These are phyloP conservation scores for Drosophila imparisetae DNA, from an alignment of 2,888 invertebrate species.

Conservation along the genomic window DNA sequence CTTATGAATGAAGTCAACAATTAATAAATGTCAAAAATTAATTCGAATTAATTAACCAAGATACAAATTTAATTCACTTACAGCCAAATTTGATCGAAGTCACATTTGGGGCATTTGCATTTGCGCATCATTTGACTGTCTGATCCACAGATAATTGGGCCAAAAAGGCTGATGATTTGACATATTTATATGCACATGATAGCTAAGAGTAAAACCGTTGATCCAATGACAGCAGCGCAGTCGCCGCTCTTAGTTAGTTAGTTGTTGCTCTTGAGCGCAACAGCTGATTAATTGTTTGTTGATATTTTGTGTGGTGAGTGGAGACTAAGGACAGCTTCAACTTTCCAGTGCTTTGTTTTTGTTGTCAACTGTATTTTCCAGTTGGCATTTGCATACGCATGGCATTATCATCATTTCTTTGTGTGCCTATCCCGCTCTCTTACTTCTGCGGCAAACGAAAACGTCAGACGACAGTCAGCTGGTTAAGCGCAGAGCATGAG, in stretches of 20 bases:
- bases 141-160: conserved; percentile 1
- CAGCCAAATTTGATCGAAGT: conserved; percentile 6
- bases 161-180: conserved; percentile 24
- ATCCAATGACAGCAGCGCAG: conserved; percentile 24
- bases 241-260: conserved; percentile 39
- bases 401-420: conserved; percentile 9
- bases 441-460: conserved; percentile 31
- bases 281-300: conserved; percentile 50
- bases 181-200: conserved; percentile 17
- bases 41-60: conserved; percentile 33
- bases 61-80: neutral
- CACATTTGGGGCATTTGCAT: neutral
- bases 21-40: conserved; percentile 47
- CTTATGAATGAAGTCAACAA: conserved; percentile 54
- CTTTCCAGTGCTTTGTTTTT: conserved; percentile 22
- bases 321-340: neutral
- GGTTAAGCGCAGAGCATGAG: conserved; percentile 38
- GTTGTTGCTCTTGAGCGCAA: conserved; percentile 44
- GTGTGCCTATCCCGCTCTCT: conserved; percentile 35
- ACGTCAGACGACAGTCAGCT: conserved; percentile 49
- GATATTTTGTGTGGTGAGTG: conserved; percentile 24
- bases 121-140: conserved; percentile 16
- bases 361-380: conserved; percentile 37
- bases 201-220: conserved; percentile 13
- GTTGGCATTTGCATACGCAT: conserved; percentile 29